Base-by-base conservation (phyloP, 2,797 vertebrate species). In the Coranthus polyacanthus region DNA sequence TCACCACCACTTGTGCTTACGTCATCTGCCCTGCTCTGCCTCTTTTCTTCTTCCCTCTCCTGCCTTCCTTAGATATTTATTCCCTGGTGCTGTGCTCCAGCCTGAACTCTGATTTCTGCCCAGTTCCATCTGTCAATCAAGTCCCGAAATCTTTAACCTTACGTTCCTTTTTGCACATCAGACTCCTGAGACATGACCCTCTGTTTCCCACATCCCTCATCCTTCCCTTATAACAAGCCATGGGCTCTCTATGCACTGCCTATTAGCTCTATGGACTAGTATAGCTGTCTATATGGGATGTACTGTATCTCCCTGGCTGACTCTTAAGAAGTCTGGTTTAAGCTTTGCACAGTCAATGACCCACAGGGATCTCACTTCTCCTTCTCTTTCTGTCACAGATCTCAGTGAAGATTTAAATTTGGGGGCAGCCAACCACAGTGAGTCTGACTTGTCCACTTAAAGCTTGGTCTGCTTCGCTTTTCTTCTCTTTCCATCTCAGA, bases 381-480 rank as follows among this genome's bases (percentile, higher is more conserved):
- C 20, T 50, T 50, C 56, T 11, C 37, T 62, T 36, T 17, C 49
- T 50, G 64, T 83, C 80, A 78, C 63, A 75, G 57, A 65, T 72
- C 57, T 68, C 49, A 43, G 60, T 51, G 59, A 42, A 62, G 69
- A 64, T 78, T 78, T 68, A 38, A 49, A 59, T 45, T 36, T 21
- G 21, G 20, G 39, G 4, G 69, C 58, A 82, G 67, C 42, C 56
- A 51, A 74, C 62, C 66, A 34, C 44, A 43, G 29, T 5, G 12
- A 67, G 62, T 65, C 58, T 50, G 58, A 60, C 75, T 68, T 42
- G 51, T 64, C 65, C 80, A 73, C 41, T 81, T 70, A 72, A 64
- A 63, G 53, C 29, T 18, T 16, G 47, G 12, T 38, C 52, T 53
- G 49, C 36, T 38, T 43, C 2, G 1, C 67, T 67, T 63, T 21